A percentile compares a stretch with the other conserved stretches of the same genome.
Conservation (phyloP, 2,797 vertebrate genomes). For the Loris lydekkerianus region DNA sequence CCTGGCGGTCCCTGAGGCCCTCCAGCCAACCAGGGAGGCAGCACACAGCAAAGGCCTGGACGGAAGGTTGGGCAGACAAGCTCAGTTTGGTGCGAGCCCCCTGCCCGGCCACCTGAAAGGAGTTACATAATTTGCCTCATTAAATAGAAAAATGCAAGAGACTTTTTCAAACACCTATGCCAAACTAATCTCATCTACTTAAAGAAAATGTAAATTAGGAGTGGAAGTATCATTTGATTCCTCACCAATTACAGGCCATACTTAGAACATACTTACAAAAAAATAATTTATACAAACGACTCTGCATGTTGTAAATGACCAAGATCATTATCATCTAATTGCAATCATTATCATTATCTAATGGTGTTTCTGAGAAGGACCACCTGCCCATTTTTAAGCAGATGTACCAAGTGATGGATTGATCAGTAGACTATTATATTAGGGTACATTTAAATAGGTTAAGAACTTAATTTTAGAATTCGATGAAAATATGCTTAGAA, state of each 20-base stretch:
- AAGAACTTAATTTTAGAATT: conserved; percentile 74
- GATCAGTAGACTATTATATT: conserved; percentile 66
- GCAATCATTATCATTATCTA: conserved; percentile 79
- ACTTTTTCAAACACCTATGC: conserved; percentile 28
- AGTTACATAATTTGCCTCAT: conserved; percentile 16
- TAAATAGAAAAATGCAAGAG: conserved; percentile 32
- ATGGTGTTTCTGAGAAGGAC: conserved; percentile 76
- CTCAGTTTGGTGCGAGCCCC: not conserved
- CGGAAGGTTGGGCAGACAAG: not conserved
- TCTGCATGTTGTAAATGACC: conserved; percentile 83
- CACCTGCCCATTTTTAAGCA: conserved; percentile 83
- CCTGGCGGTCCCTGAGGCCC: too few relatives aligned
- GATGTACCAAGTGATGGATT: conserved; percentile 78
- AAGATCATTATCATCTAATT: conserved; percentile 83
- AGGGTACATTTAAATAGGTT: conserved; percentile 65
- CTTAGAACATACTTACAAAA: conserved; percentile 57
- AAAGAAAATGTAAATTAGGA: conserved; percentile 42
- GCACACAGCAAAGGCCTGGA: accelerated
- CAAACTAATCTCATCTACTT: conserved; percentile 42
- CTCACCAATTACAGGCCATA: conserved; percentile 39
- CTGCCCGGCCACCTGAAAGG: not conserved
- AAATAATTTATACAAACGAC: conserved; percentile 75
- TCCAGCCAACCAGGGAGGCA: not conserved
- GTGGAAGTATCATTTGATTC: conserved; percentile 67
- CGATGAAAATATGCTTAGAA: conserved; percentile 31